These are phyloP conservation scores for Folsomia manolachei DNA, from an alignment of 2,888 invertebrate genomes.

Conservation along the genomic window DNA sequence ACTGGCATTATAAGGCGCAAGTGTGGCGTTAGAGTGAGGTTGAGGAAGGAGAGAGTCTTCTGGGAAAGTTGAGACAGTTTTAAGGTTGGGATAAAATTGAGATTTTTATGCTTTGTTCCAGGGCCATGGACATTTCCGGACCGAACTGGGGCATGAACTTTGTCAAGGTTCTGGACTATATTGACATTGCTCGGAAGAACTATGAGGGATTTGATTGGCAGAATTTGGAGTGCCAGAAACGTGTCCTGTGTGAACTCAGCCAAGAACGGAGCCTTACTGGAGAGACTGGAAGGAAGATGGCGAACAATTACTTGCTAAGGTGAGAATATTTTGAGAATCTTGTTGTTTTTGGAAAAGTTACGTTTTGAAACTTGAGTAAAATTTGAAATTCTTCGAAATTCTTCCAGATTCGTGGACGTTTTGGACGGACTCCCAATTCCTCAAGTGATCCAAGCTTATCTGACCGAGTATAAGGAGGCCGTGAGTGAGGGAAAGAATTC, in stretches of 20 bases:
- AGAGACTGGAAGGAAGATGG: slow-evolving; percentile 50
- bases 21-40: background rate
- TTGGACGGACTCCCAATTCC: slow-evolving; percentile 50
- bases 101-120: slow-evolving; percentile 20
- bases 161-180: slow-evolving; percentile 48
- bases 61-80: slow-evolving; percentile 8
- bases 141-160: slow-evolving; percentile 38
- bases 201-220: slow-evolving; percentile 51
- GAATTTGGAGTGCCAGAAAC: slow-evolving; percentile 50
- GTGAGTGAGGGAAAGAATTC: slow-evolving; percentile 47
- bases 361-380: background rate
- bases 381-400: background rate
- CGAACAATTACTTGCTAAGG: slow-evolving; percentile 41
- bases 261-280: slow-evolving; percentile 46
- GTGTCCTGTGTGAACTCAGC: slow-evolving; percentile 47
- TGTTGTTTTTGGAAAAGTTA: background rate
- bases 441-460: slow-evolving; percentile 43
- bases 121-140: slow-evolving; percentile 36
- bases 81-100: background rate
- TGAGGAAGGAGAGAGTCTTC: too few relatives aligned
- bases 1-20: too few relatives aligned
- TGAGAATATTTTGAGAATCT: slow-evolving; percentile 14
- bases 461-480: slow-evolving; percentile 49
- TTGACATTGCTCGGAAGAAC: slow-evolving; percentile 48
- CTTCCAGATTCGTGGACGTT: slow-evolving; percentile 43